Base-by-base conservation (phyloP, 2,797 vertebrate genomes). In the Taenioides sp. region DNA sequence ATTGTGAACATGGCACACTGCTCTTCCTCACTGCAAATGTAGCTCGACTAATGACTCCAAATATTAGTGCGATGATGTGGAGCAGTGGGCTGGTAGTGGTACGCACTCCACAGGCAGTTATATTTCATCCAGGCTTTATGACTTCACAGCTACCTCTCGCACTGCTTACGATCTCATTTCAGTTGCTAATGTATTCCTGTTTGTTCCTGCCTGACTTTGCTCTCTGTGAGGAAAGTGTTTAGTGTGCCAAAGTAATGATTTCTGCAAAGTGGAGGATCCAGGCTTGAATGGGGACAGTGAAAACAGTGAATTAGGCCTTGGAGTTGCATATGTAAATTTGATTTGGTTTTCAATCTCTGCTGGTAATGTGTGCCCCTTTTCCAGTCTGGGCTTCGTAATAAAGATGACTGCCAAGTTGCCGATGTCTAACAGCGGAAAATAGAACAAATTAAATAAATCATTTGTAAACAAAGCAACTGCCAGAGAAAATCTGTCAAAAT, bases 1-100 rank as follows among this genome's bases (percentile, higher is more conserved):
- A 59, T 86, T 79, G 81, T 7, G 67, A 84, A 82, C 82, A 74
- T 75, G 77, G 80, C 81, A 83, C 72, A 25, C 81, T 40, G 79
- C 76, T 86, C 80, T 70, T 85, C 79, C 78, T 73, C 73, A 62
- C 75, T 74, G 86, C 82, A 89, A 90, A 91, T 88, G 85, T 88
- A 88, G 90, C 88, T 81, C 86, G 90, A 89, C 87, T 87, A 89
- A 90, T 91, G 88, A 90, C 85, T 86, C 75, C 79, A 86, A 90
- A 90, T 87, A 89, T 87, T 87, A 87, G 83, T 88, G 90, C 82
- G 86, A 88, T 92, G 81, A 80, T 72, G 87, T 79, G 84, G 80
- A 81, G 82, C 71, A 50, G 83, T 79, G 85, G 84, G 83, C 78
- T 87, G 84, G 81, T 79, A 77, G 74, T 61, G 77, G 72, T 70